Conservation (phyloP, 2,888 invertebrate species). For the Heterodera filipjevi region DNA sequence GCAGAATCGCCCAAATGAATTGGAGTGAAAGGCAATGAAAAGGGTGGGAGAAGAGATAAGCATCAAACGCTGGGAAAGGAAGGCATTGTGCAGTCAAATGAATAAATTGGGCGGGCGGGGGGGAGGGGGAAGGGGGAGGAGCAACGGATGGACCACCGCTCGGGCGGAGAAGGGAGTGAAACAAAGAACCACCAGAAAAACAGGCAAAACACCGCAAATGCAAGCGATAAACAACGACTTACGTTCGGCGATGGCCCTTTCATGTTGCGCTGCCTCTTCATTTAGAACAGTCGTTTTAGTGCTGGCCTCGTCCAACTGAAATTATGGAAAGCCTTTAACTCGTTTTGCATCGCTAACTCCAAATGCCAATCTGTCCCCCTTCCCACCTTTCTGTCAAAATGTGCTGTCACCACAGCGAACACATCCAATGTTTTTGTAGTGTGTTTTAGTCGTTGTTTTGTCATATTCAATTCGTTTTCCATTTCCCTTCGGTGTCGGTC, state of each 20-base stretch:
- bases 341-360: background rate
- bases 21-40: background rate
- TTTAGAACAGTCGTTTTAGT: background rate
- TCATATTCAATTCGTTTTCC: background rate
- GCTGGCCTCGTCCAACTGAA: background rate
- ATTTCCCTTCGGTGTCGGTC: background rate
- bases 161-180: background rate
- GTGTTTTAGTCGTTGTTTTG: background rate
- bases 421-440: background rate
- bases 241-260: constrained; percentile 1
- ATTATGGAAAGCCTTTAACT: background rate
- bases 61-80: background rate
- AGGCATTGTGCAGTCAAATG: constrained; percentile 1
- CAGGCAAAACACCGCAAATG: background rate
- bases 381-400: background rate
- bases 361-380: background rate
- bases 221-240: background rate
- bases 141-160: background rate
- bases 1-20: background rate
- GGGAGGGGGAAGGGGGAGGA: no score
- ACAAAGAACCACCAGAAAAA: background rate
- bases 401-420: background rate
- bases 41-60: background rate
- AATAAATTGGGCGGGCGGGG: background rate
- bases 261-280: background rate